phyloP scores from a whole-genome alignment of 2,113 vertebrate genomes.

The Prinia subflava region DNA sequence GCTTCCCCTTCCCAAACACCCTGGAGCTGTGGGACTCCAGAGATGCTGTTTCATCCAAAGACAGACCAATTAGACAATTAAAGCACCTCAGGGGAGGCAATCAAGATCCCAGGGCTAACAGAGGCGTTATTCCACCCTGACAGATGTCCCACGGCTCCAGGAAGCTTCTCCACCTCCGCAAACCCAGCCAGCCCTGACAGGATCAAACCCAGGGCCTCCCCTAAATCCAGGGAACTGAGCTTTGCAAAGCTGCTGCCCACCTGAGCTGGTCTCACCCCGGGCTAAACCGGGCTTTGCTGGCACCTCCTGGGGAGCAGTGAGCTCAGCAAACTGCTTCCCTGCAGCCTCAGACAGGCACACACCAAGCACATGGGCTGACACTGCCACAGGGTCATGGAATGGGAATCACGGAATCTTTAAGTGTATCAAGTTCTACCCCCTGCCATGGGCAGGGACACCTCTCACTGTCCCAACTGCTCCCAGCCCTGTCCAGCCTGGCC shows the following conservation, averaged over 20 bases:
- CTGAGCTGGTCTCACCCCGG: not conserved
- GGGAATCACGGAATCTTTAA: not conserved
- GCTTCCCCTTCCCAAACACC: not conserved
- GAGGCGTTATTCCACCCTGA: not conserved
- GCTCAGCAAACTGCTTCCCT: not conserved
- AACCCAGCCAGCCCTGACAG: not conserved
- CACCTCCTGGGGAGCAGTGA: not conserved
- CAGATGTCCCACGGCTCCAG: not conserved
- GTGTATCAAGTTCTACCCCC: not conserved
- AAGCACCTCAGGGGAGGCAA: not conserved
- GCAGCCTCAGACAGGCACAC: not conserved
- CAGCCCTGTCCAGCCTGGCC: not conserved
- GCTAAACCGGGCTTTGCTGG: not conserved
- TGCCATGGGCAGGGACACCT: not conserved
- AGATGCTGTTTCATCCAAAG: not conserved
- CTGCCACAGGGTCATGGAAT: not conserved
- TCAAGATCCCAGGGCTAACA: not conserved
- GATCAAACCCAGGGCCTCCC: not conserved
- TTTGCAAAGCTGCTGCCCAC: not conserved
- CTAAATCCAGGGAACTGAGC: not conserved
- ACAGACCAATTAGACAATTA: not conserved
- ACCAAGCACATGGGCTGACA: not conserved
- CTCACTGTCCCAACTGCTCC: fast-evolving
- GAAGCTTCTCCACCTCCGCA: not conserved
- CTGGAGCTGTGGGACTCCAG: not conserved